phyloP scores from a whole-genome alignment of 2,797 vertebrate genomes.

The Lateolabrax maculatus region DNA sequence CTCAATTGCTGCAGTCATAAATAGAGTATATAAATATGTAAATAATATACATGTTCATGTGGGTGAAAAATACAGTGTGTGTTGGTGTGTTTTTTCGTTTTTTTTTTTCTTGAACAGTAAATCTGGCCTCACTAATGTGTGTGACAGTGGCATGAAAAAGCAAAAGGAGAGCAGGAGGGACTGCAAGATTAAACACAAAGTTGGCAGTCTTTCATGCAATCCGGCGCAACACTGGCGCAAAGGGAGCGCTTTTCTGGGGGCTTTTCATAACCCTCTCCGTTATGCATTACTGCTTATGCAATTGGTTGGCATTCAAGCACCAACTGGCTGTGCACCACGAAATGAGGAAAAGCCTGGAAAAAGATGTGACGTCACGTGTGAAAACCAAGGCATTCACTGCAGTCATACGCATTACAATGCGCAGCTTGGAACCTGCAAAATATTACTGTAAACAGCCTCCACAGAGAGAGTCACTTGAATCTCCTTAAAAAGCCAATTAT shows the following conservation, averaged over 20 bases:
- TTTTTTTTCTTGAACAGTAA: slow-evolving; percentile 22
- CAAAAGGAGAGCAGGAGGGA: slow-evolving; percentile 35
- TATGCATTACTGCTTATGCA: slow-evolving; percentile 72
- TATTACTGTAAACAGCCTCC: background rate
- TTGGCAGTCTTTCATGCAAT: slow-evolving; percentile 70
- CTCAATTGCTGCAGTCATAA: background rate
- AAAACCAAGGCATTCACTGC: slow-evolving; percentile 24
- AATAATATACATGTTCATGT: too few species aligned
- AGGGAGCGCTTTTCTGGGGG: slow-evolving; percentile 53
- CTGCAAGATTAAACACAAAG: slow-evolving; percentile 60
- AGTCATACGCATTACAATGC: slow-evolving; percentile 14
- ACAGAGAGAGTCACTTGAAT: background rate
- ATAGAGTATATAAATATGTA: too few species aligned
- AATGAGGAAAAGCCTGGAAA: slow-evolving; percentile 43
- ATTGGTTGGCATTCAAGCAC: slow-evolving; percentile 50
- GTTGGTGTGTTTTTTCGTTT: slow-evolving; percentile 5
- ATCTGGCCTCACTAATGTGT: slow-evolving; percentile 30
- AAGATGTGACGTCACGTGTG: slow-evolving; percentile 27
- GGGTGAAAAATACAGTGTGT: background rate
- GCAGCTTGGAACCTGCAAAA: slow-evolving; percentile 3
- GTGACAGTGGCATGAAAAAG: slow-evolving; percentile 43
- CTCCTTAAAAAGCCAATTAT: slow-evolving; percentile 35
- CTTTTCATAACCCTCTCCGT: slow-evolving; percentile 58
- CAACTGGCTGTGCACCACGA: background rate
- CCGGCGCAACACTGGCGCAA: slow-evolving; percentile 50